Conservation (phyloP, 1,140 invertebrate genomes). For the Holcopasites calliopsidis region DNA sequence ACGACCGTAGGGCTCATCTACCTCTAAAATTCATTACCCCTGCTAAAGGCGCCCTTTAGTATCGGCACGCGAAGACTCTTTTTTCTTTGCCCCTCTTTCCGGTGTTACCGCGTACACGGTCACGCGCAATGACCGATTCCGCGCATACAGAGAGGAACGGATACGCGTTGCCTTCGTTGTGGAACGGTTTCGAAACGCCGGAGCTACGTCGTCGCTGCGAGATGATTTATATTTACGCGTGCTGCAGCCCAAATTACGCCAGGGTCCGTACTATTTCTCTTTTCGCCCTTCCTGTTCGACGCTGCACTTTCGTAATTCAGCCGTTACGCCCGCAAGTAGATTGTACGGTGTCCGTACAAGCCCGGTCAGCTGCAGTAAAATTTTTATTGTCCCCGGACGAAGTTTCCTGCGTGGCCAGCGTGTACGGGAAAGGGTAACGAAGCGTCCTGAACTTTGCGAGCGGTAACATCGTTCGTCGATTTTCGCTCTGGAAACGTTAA, state of each 20-base stretch:
- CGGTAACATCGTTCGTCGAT: neutral
- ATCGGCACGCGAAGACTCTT: constrained; percentile 11
- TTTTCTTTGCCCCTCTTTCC: constrained; percentile 3
- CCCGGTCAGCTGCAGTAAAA: constrained; percentile 44
- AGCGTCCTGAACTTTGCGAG: neutral
- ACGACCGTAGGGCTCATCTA: constrained; percentile 42
- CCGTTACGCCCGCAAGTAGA: constrained; percentile 16
- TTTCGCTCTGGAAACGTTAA: neutral
- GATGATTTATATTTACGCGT: constrained; percentile 48
- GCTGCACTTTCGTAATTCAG: constrained; percentile 20
- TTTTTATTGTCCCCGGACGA: constrained; percentile 51
- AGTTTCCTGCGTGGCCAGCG: constrained; percentile 1
- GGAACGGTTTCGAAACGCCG: constrained; percentile 15
- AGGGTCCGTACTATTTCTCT: neutral
- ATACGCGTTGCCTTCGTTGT: neutral
- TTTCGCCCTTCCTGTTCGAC: neutral
- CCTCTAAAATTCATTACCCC: constrained; percentile 67
- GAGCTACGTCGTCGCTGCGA: constrained; percentile 25
- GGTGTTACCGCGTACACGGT: neutral
- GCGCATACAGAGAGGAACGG: neutral
- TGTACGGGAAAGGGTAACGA: neutral
- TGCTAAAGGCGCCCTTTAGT: constrained; percentile 46
- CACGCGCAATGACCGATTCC: neutral
- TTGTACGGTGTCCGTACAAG: constrained; percentile 46
- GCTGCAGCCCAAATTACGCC: constrained; percentile 36